Evolutionary conservation across 2,797 vertebrate species (phyloP), one percentile per base, ranked within the genome.

Genomic region (Smutsia temminckii): DNA sequence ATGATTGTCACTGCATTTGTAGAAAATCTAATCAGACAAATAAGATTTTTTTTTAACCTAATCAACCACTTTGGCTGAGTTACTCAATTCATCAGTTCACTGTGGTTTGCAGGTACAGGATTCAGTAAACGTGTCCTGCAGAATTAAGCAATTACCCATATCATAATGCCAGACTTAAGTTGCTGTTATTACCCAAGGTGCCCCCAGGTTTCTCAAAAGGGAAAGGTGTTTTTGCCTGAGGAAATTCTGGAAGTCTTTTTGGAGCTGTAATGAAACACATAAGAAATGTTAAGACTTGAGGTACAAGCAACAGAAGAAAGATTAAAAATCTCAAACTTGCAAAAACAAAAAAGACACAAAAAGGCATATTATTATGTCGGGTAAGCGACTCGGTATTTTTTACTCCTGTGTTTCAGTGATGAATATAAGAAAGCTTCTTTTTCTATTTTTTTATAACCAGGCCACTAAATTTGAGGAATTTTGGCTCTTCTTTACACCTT

Each of bases 191-290:
- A 97, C 97, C 97, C 91, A 94, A 85, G 40, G 74, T 77, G 81
- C 51, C 94, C 89, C 51, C 92, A 83, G 95, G 69, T 91, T 96
- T 96, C 93, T 94, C 97, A 78, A 85, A 92, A 85, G 64, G 93
- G 46, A 92, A 96, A 55, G 66, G 27, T 91, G 93, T 92, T 96
- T 97, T 96, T 95, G 92, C 84, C 92, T 97, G 95, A 80, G 97
- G 96, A 96, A 97, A 96, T 91, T 97, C 97, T 94, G 97, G 96
- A 96, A 98, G 68, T 6, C 93, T 91, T 87, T 96, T 96, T 9
- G 93, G 96, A 96, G 92, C 98, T 97, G 86, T 85, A 97, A 95
- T 69, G 69, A 96, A 96, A 96, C 49, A 97, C 21, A 97, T 25
- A 95, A 89, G 92, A 86, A 75, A 75, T 88, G 85, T 95, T 93